These are phyloP conservation scores for Cylloceria caligata DNA, from an alignment of 2,888 invertebrate genomes.

Conservation along the genomic window DNA sequence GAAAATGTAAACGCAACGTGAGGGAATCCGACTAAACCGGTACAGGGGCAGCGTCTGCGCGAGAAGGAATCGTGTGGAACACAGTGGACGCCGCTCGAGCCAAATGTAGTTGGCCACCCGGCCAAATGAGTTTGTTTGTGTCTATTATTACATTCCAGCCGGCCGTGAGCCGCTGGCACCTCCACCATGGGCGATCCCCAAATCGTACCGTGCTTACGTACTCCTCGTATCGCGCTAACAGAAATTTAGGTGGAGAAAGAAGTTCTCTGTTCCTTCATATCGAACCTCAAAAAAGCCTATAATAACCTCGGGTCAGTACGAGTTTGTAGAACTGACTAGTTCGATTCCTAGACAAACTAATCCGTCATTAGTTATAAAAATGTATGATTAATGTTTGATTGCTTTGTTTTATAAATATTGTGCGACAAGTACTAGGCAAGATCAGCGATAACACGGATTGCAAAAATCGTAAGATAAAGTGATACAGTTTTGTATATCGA, in stretches of 20 bases:
- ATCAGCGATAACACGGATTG: too few relatives aligned
- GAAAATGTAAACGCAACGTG: neutral
- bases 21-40: conserved; percentile 28
- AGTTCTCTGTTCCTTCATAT: neutral
- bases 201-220: neutral
- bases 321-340: too few relatives aligned
- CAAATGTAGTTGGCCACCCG: conserved; percentile 82
- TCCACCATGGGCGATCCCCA: conserved; percentile 64
- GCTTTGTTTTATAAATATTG: too few relatives aligned
- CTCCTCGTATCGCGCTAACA: conserved; percentile 13
- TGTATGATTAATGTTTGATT: too few relatives aligned
- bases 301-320: neutral
- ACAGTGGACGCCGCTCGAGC: conserved; percentile 76
- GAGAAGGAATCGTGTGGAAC: conserved; percentile 69
- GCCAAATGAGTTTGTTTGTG: conserved; percentile 82
- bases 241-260: conserved; percentile 30
- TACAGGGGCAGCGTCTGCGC: conserved; percentile 49
- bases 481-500: too few relatives aligned
- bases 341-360: too few relatives aligned
- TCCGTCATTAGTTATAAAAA: too few relatives aligned
- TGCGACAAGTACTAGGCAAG: too few relatives aligned
- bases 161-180: conserved; percentile 77
- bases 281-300: neutral
- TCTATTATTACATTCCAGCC: conserved; percentile 82
- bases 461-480: too few relatives aligned